Base-by-base conservation (phyloP, 1,140 invertebrate species). In the Cyclina sinensis region DNA sequence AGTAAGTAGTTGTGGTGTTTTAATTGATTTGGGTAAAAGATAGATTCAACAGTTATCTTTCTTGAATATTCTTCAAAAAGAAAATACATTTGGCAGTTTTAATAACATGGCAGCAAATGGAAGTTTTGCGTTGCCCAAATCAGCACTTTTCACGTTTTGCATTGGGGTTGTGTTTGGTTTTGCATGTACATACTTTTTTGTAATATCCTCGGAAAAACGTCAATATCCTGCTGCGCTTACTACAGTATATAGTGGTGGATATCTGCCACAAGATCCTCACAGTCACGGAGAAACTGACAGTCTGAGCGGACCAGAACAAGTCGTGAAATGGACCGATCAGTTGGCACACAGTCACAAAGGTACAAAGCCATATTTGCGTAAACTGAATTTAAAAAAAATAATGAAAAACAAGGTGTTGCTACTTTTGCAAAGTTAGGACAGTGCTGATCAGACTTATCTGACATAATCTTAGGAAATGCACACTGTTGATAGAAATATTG, bases 111-210 rank as follows among this genome's bases (percentile, higher is more conserved):
- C 79, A 35, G 59, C n/a, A 16, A 85, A 73, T 9, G 46, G 57
- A 39, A 37, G 70, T 51, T 48, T 76, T 78, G 76, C 43, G 21
- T 27, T 89, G 27, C 68, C 88, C 32, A 88, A 86, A 65, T 48
- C 43, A 46, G 88, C 88, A 16, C 30, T 92, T 54, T 48, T 90
- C 27, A 90, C 89, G 27, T 92, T 91, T 89, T 54, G 35, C 3
- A 59, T 90, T n/a, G 91, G 91, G 43, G 78, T 91, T 32, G 74
- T 91, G 39, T 90, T 90, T 62, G 91, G 91, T 54, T 89, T 92
- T 62, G 84, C 81, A 48, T 54, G 88, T 18, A 92, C 91, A 7
- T 92, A 92, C 65, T 88, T 90, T 51, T 88, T 90, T 70, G 62
- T 84, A 9, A 70, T 84, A 54, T 87, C 78, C 0, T 83, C 85